phyloP scores from a whole-genome alignment of 2,113 vertebrate genomes.

The Mustelus asterias region DNA sequence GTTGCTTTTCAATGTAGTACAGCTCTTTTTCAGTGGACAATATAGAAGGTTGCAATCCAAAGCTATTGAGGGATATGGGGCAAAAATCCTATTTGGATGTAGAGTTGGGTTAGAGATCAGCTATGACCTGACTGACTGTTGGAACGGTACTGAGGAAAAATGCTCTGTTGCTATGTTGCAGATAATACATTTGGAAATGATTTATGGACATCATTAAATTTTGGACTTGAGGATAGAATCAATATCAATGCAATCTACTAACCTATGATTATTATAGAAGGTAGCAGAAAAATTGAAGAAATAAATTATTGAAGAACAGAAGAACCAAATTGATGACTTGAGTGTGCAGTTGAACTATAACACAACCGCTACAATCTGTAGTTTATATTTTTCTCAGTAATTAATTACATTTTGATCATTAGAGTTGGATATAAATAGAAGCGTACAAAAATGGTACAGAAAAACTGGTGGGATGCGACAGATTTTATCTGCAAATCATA shows the following conservation, averaged over 20 bases:
- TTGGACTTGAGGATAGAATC: not conserved
- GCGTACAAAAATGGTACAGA: not conserved
- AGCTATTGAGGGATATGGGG: not conserved
- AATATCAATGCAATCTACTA: not conserved
- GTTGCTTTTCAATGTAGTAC: not conserved
- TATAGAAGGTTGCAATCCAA: not conserved
- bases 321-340: not conserved
- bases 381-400: not conserved
- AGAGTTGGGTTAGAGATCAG: not conserved
- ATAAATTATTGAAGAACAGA: not conserved
- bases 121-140: no score
- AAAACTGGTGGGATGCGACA: not conserved
- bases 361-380: not conserved
- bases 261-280: not conserved
- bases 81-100: not conserved
- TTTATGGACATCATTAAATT: not conserved
- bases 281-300: not conserved
- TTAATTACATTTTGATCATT: not conserved
- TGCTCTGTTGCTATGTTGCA: not conserved
- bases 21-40: not conserved
- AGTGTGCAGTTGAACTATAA: not conserved
- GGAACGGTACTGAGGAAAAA: not conserved
- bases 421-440: not conserved
- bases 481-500: not conserved
- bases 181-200: not conserved